phyloP scores from a whole-genome alignment of 2,888 invertebrate genomes.

The Apotomis betuletana region DNA sequence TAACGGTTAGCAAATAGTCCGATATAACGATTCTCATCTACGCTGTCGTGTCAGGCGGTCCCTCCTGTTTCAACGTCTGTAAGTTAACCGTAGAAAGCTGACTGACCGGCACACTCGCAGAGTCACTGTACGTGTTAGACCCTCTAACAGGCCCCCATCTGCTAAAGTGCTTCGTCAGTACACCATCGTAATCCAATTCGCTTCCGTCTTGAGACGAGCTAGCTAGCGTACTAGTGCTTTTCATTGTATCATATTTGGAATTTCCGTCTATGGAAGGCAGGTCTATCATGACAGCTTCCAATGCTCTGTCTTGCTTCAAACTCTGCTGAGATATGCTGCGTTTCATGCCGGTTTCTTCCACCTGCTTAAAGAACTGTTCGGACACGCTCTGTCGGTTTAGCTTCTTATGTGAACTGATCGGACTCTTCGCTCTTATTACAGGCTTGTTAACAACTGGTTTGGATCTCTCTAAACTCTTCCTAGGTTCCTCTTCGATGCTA shows the following conservation, averaged over 20 bases:
- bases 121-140: constrained; percentile 76
- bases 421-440: constrained; percentile 26
- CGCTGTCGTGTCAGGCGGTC: constrained; percentile 61
- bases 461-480: constrained; percentile 49
- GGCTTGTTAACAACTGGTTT: constrained; percentile 53
- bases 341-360: constrained; percentile 55
- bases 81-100: constrained; percentile 73
- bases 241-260: constrained; percentile 57
- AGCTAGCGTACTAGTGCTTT: constrained; percentile 57
- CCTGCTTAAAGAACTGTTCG: constrained; percentile 59
- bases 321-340: constrained; percentile 72
- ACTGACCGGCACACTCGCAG: constrained; percentile 64
- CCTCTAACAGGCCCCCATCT: constrained; percentile 80
- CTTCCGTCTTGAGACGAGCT: constrained; percentile 52
- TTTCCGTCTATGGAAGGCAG: constrained; percentile 61
- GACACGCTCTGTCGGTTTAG: constrained; percentile 68
- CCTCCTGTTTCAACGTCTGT: constrained; percentile 57
- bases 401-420: constrained; percentile 48
- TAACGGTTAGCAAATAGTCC: too few species aligned
- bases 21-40: constrained; percentile 39
- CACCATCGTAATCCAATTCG: constrained; percentile 51
- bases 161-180: constrained; percentile 57
- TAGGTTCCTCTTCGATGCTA: constrained; percentile 57
- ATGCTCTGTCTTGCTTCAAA: constrained; percentile 69
- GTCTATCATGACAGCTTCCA: constrained; percentile 76